Base-by-base conservation (phyloP, 2,113 vertebrate species). In the Heterochromis multidens region DNA sequence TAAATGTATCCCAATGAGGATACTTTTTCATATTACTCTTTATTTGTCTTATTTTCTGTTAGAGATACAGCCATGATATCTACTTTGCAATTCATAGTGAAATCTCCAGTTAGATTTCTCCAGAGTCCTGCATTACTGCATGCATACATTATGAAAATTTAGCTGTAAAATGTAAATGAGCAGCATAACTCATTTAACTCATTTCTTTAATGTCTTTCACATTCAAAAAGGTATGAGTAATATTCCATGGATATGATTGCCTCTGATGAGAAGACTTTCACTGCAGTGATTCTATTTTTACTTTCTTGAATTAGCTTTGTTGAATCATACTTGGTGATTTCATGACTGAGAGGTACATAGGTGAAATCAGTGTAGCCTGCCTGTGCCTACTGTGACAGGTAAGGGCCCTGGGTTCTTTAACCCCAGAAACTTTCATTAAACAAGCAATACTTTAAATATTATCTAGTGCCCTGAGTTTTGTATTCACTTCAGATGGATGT, bases 121-220 rank as follows among this genome's bases (percentile, higher is more conserved):
- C 21, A 35, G 29, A 79, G 56, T 65, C 81, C 61, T 27, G 67
- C 9, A 43, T 57, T 65, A 40, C 29, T 16, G 35, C 72, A 52
- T 77, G 67, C 65, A 82, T 79, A 82, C 43, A 78, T 88, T 85
- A 79, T 62, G 17, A 81, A 70, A 58, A 37, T 4, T 2, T 7
- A 16, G n/a, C 70, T 76, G 78, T 84, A 72, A 90, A 43, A 92
- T 89, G 81, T 40, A 80, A 91, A 90, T 90, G 52, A 88, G 59
- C 81, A 57, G 25, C 33, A 79, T 19, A 74, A 40, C 33, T 77
- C 25, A 54, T 87, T 87, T 74, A 49, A 70, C 40, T 27, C 9
- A 29, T 49, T 70, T 29, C 40, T 70, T 70, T 70, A 74, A 74
- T 74, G 70, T 74, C 19, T 31, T 74, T 54, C 27, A 33, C 46